Evolutionary conservation across 2,113 vertebrate species (phyloP).

Genomic region (Acinonyx jubatus): DNA sequence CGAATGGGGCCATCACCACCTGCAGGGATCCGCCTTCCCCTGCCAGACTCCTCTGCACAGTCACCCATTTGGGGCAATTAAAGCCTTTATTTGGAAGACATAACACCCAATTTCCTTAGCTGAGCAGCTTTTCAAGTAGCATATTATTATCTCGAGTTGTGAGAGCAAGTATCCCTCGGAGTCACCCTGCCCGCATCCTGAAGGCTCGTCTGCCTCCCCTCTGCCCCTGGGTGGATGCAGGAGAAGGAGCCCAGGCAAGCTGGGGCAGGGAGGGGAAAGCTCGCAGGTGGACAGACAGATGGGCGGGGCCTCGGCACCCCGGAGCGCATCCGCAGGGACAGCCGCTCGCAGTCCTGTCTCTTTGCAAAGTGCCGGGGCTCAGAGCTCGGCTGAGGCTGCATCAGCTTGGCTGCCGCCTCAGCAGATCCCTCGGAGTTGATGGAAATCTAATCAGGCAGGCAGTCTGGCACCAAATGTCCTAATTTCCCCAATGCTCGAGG

Average conservation of each 20-base stretch:
- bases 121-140: not conserved
- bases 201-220: not conserved
- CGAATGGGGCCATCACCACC: rapidly evolving
- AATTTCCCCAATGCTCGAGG: constrained; percentile 77
- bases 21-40: not conserved
- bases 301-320: rapidly evolving
- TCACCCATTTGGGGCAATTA: not conserved
- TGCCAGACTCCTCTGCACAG: not conserved
- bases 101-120: not conserved
- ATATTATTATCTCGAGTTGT: rapidly evolving
- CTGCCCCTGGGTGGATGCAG: not conserved
- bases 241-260: not conserved
- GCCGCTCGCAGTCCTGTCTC: rapidly evolving
- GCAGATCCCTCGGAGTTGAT: constrained; percentile 77
- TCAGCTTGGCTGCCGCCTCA: constrained; percentile 75
- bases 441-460: constrained; percentile 83
- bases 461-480: constrained; percentile 82
- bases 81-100: not conserved
- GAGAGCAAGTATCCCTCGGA: not conserved
- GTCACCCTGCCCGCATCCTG: not conserved
- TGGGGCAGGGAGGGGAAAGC: not conserved
- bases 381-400: constrained; percentile 29
- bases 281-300: not conserved
- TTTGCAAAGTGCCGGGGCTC: not conserved
- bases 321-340: not conserved